Base-by-base conservation (phyloP, 1,140 invertebrate species). In the Zaprionus capensis region DNA sequence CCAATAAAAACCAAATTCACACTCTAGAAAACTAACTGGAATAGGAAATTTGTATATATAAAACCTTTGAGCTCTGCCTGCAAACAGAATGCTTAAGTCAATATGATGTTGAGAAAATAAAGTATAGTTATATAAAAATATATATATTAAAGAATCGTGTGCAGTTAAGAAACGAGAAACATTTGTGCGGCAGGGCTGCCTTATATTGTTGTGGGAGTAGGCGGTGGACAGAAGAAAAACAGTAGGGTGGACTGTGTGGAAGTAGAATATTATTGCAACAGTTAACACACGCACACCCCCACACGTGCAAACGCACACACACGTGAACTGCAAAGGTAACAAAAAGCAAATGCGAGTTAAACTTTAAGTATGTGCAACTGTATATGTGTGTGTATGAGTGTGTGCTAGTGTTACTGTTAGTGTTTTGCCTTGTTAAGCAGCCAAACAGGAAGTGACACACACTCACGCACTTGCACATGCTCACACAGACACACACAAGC, bases 201-300 rank as follows among this genome's bases (percentile, higher is more conserved):
- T 71, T 83, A 71, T 75, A 66, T 83, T 84, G 49, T 63, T 77
- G 53, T 56, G 41, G 34, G 36, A 9, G 20, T 12, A 20, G 44
- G 44, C 2, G n/a, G 20, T 7, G 22, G 44, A 44, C 0, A 1
- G 22, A 0, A 26, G 15, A 44, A 62, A 62, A 57, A 57, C 65
- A 73, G 61, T 56, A 12, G 63, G 26, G n/a, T n/a, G 36, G 46
- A 70, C 55, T 55, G 46, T 28, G 64, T 51, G 64, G 66, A 63
- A 62, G 72, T 75, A 58, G 71, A 75, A 69, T 83, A 82, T 73
- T 80, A 83, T 83, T 83, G 81, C 78, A 81, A 84, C 78, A 78
- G 81, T 74, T 78, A 80, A 77, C 73, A 81, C 69, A 70, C 64
- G 66, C 74, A 66, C 53, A 3, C 26, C 17, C 49, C 31, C 26